phyloP scores from a whole-genome alignment of 23 tunicate genomes.

The Styela plicata region DNA sequence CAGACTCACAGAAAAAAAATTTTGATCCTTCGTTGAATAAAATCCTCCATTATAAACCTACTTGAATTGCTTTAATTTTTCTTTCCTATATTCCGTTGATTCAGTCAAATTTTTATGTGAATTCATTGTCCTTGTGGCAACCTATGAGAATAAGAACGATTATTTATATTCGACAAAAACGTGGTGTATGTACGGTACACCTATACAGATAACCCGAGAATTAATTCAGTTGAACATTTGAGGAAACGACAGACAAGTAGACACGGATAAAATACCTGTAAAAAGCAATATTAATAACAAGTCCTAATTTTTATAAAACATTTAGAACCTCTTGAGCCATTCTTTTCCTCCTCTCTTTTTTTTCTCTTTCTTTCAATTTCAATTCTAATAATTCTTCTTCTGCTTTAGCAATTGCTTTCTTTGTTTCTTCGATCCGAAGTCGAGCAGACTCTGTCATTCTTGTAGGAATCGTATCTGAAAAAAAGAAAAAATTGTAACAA shows the following conservation, averaged over 20 bases:
- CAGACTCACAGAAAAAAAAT: too few relatives aligned
- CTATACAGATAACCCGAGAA: too few relatives aligned
- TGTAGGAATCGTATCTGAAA: constrained; percentile 64
- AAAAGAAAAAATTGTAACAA: too few relatives aligned
- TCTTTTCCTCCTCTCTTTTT: constrained; percentile 49
- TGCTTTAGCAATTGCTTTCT: constrained; percentile 52
- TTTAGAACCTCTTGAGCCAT: constrained; percentile 48
- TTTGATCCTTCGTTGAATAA: too few relatives aligned
- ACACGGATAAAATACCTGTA: too few relatives aligned
- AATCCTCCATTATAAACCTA: constrained; percentile 5
- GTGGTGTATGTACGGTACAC: too few relatives aligned
- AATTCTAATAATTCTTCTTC: constrained; percentile 32
- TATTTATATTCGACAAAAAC: background rate
- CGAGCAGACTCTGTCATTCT: constrained; percentile 78
- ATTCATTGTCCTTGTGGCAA: constrained; percentile 16
- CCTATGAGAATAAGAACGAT: background rate
- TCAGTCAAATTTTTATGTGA: constrained; percentile 1
- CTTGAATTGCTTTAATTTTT: constrained; percentile 64
- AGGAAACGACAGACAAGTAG: too few relatives aligned
- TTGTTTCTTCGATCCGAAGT: constrained; percentile 53
- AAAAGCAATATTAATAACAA: too few relatives aligned
- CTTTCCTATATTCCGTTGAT: constrained; percentile 36
- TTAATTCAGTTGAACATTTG: too few relatives aligned
- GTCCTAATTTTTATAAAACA: too few relatives aligned
- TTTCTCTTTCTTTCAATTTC: constrained; percentile 20